Conservation (phyloP, 2,888 invertebrate genomes). For the Apotomis betuletana region DNA sequence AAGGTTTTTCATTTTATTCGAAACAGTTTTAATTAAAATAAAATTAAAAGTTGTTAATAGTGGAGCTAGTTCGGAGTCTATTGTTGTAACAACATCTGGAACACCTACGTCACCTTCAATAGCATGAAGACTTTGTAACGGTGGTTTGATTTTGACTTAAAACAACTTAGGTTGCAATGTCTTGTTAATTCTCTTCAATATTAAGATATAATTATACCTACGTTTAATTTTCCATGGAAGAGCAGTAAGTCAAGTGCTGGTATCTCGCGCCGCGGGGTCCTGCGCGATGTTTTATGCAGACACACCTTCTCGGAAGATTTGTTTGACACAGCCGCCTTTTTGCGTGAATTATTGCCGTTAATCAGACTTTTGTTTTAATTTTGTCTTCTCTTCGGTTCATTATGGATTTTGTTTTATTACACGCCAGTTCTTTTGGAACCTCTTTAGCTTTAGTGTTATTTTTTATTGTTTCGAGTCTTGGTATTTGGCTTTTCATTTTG, state of each 20-base stretch:
- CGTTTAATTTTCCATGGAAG: constrained; percentile 34
- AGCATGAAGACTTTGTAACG: too few relatives aligned
- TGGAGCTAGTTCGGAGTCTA: too few relatives aligned
- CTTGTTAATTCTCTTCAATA: constrained; percentile 28
- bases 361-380: constrained; percentile 53
- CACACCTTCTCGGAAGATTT: constrained; percentile 60
- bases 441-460: constrained; percentile 22
- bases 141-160: not conserved
- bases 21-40: too few relatives aligned
- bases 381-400: constrained; percentile 33
- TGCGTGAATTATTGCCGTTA: constrained; percentile 64
- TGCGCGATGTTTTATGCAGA: constrained; percentile 43
- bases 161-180: constrained; percentile 26
- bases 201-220: constrained; percentile 14
- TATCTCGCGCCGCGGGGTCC: constrained; percentile 63
- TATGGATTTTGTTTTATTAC: constrained; percentile 37
- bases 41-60: too few relatives aligned
- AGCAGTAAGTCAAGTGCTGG: constrained; percentile 54
- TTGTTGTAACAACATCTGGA: too few relatives aligned
- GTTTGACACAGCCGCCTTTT: constrained; percentile 61
- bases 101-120: too few relatives aligned
- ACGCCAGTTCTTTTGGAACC: constrained; percentile 23
- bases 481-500: constrained; percentile 23
- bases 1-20: too few relatives aligned
- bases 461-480: constrained; percentile 19